These are phyloP conservation scores for Pedetes capensis DNA, from an alignment of 2,113 vertebrate genomes.

Conservation along the genomic window DNA sequence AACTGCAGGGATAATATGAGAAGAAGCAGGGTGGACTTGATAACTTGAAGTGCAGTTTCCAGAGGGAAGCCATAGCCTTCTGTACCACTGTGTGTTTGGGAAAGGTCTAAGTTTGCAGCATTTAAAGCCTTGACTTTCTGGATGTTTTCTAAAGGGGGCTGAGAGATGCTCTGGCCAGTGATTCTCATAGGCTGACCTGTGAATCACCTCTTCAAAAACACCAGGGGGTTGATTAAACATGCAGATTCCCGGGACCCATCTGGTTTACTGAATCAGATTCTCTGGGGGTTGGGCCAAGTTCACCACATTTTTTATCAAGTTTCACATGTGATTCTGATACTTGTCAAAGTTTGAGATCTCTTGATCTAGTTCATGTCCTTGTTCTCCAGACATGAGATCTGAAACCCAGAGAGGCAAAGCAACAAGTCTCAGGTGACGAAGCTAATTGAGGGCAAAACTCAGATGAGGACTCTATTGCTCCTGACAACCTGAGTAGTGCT, in stretches of 20 bases:
- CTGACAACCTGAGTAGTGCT: background rate
- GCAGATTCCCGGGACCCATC: background rate
- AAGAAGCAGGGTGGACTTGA: background rate
- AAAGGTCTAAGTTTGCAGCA: background rate
- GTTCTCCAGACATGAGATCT: background rate
- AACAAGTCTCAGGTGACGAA: background rate
- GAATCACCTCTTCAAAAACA: background rate
- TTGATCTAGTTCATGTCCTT: background rate
- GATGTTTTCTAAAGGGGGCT: background rate
- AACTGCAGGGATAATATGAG: background rate
- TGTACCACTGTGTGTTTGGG: rapidly evolving
- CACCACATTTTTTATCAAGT: background rate
- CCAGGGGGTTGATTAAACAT: background rate
- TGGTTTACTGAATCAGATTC: background rate
- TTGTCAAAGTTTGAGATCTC: background rate
- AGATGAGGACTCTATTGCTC: too few species aligned
- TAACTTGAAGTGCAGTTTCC: background rate
- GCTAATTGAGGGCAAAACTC: background rate
- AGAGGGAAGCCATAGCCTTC: background rate
- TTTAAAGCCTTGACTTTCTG: background rate
- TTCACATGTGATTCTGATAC: background rate
- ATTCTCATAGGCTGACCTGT: background rate
- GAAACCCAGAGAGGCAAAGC: constrained; percentile 19
- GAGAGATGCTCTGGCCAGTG: background rate
- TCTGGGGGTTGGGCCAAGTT: background rate